phyloP scores from a whole-genome alignment of 2,797 vertebrate genomes.

The Astyanax mexicanus region DNA sequence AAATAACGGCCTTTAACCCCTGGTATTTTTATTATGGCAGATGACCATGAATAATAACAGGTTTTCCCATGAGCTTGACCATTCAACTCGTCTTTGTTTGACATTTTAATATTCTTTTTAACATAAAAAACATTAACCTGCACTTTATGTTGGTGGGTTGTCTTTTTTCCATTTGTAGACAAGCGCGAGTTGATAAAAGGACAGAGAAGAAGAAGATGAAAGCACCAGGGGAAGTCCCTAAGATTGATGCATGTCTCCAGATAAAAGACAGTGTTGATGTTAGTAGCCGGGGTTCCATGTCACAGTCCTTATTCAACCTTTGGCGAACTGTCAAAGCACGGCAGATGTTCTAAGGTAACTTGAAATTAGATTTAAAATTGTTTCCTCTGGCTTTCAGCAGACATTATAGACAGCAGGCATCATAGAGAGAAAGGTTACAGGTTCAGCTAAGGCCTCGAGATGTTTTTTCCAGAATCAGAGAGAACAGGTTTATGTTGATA shows the following conservation, averaged over 20 bases:
- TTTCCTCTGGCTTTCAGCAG: slow-evolving; percentile 17
- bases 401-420: slow-evolving; percentile 45
- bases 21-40: slow-evolving; percentile 36
- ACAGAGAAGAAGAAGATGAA: slow-evolving; percentile 27
- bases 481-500: slow-evolving; percentile 15
- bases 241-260: slow-evolving; percentile 18
- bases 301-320: slow-evolving; percentile 37
- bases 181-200: slow-evolving; percentile 31
- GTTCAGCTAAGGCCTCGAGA: slow-evolving; percentile 40
- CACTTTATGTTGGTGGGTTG: neutral
- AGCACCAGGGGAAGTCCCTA: slow-evolving; percentile 53
- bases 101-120: neutral
- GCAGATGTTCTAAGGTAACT: neutral
- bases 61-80: neutral
- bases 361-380: slow-evolving; percentile 54
- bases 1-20: slow-evolving; percentile 56
- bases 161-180: neutral
- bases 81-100: neutral
- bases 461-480: slow-evolving; percentile 43
- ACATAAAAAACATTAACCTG: slow-evolving; percentile 10
- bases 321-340: neutral
- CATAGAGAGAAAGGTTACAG: slow-evolving; percentile 31
- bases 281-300: neutral
- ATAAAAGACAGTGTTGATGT: slow-evolving; percentile 3
- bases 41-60: slow-evolving; percentile 5